Percentiles rank a stretch among this genome's conserved stretches.
These are phyloP conservation scores for Rhyacophila evoluta DNA, from an alignment of 2,888 invertebrate species.

Conservation along the genomic window DNA sequence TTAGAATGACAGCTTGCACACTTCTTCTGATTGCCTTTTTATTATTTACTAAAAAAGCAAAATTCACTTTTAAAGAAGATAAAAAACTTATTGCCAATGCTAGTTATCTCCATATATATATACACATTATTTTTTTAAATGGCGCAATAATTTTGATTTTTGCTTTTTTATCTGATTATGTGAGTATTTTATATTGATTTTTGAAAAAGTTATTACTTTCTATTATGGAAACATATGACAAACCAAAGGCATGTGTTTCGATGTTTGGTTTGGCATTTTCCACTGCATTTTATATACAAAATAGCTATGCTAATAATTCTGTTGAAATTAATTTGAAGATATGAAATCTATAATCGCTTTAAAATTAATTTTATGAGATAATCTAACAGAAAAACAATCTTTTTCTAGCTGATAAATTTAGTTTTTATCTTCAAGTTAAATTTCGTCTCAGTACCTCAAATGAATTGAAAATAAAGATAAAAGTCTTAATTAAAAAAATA, in stretches of 20 bases:
- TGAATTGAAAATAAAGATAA: background rate
- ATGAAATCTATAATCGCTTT: background rate
- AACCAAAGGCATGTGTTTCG: background rate
- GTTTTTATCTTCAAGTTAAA: background rate
- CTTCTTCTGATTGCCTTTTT: background rate
- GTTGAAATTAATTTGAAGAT: background rate
- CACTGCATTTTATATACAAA: constrained; percentile 2
- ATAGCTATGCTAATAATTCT: constrained; percentile 1
- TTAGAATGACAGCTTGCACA: constrained; percentile 19
- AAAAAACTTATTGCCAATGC: no score
- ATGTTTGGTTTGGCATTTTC: constrained; percentile 15
- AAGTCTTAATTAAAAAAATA: background rate
- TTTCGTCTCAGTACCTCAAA: background rate
- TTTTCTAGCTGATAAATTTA: no score
- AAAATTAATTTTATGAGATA: background rate
- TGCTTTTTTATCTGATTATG: background rate
- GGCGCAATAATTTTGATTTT: background rate
- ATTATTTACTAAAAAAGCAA: background rate
- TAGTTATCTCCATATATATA: no score
- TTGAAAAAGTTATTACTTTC: no score
- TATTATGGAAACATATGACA: background rate
- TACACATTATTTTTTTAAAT: no score
- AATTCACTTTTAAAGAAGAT: no score
- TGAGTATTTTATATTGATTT: background rate
- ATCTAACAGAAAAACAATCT: no score